These are phyloP conservation scores for Calliphora vicina DNA, from an alignment of 1,140 invertebrate genomes.

Conservation along the genomic window DNA sequence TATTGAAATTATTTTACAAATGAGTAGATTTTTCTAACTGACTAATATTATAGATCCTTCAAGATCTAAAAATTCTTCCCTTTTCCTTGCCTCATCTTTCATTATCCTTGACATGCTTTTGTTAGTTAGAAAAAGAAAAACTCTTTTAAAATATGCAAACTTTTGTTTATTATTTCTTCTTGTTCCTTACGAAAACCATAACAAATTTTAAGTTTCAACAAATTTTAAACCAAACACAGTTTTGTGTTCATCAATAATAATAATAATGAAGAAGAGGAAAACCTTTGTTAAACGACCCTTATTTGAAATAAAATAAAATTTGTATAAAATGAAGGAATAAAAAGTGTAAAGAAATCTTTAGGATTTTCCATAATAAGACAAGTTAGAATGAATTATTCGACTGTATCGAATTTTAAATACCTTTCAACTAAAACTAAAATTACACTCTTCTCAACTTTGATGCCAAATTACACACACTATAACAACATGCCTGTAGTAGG, in stretches of 20 bases:
- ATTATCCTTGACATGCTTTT: too few relatives aligned
- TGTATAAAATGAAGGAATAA: background rate
- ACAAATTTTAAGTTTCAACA: background rate
- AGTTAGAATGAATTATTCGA: background rate
- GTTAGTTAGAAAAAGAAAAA: background rate
- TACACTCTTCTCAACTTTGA: too few relatives aligned
- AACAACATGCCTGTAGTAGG: too few relatives aligned
- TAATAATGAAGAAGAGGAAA: background rate
- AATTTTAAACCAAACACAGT: background rate
- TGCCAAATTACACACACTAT: too few relatives aligned
- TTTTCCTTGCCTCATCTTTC: too few relatives aligned
- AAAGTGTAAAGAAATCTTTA: background rate
- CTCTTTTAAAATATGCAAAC: background rate
- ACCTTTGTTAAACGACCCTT: conserved; percentile 4
- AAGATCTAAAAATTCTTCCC: too few relatives aligned
- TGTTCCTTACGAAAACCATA: background rate
- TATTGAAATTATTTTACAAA: too few relatives aligned
- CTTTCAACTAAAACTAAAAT: too few relatives aligned
- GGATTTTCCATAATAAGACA: background rate
- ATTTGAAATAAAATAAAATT: background rate
- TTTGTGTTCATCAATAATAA: background rate
- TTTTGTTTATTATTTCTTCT: background rate
- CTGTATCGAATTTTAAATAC: background rate
- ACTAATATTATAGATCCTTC: too few relatives aligned
- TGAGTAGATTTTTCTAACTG: too few relatives aligned